Evolutionary conservation across 2,113 vertebrate genomes (phyloP), one percentile per base, ranked within the genome.

Genomic region (Alexandromys fortis): DNA sequence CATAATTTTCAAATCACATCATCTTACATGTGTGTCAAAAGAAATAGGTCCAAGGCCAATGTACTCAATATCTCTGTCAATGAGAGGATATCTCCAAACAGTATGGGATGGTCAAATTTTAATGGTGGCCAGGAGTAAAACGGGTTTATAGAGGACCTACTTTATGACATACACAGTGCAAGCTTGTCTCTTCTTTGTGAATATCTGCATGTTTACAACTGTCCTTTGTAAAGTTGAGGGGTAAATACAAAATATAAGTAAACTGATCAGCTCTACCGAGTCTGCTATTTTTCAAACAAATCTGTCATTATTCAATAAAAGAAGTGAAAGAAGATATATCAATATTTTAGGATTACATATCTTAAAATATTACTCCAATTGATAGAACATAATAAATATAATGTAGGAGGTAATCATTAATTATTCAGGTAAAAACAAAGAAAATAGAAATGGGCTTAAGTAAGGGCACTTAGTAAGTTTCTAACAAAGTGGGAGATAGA

Each of bases 211-310:
- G 30, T 22, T 77, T 68, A 47, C 42, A 88, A 68, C 10, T 16
- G 1, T 42, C 95, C 22, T 86, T 17, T 65, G 86, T 63, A 61
- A 9, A 82, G 6, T 30, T 90, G 4, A 65, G 4, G 73, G 35
- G 73, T 79, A 73, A 96, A 92, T 95, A 30, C 7, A 30, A 89
- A 82, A 8, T 14, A 65, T 22, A 94, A 92, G 14, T 5, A 89
- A 7, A 58, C 38, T 38, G 35, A 42, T 86, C 24, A 86, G 28
- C 12, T 55, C 4, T 96, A n/a, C 55, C 45, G 30, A 68, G 22
- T 7, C 38, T 0, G 33, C 0, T 8, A 9, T 33, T 91, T 91
- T 70, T 55, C 7, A 91, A 91, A 47, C 13, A 67, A 65, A 70
- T 1, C 1, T 93, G 75, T 89, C 61, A 89, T 35, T 67, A 61